Percentiles rank a stretch among this genome's conserved stretches.
phyloP scores from a whole-genome alignment of 2,113 vertebrate species.

The Aegotheles bennettii region DNA sequence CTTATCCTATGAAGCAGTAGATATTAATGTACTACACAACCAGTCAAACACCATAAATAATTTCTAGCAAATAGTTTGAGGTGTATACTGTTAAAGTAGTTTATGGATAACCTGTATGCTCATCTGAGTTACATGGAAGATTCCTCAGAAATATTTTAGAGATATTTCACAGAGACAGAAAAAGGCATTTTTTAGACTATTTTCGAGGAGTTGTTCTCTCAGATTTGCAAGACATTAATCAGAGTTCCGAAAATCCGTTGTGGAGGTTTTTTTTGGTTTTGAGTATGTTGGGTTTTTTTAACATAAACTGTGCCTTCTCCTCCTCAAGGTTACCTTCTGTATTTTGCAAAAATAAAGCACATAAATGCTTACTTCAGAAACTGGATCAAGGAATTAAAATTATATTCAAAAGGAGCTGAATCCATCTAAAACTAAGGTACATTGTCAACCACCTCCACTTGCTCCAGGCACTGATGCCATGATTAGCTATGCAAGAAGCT shows the following conservation, averaged over 20 bases:
- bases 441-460: conserved; percentile 77
- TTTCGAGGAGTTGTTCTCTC: not conserved
- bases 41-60: not conserved
- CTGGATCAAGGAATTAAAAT: conserved; percentile 71
- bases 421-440: conserved; percentile 76
- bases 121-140: not conserved
- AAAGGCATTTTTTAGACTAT: not conserved
- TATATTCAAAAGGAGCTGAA: conserved; percentile 76
- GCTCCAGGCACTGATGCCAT: conserved; percentile 77
- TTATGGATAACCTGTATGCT: not conserved
- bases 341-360: conserved; percentile 62
- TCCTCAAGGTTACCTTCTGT: not conserved
- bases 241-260: not conserved
- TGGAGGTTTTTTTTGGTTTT: not conserved
- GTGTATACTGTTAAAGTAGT: not conserved
- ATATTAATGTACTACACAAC: not conserved
- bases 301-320: not conserved
- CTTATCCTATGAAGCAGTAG: not conserved
- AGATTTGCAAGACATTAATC: not conserved
- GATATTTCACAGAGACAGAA: not conserved
- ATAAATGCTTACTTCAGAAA: conserved; percentile 65
- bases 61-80: not conserved
- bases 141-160: not conserved
- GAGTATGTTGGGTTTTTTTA: not conserved
- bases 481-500: conserved; percentile 85